Evolutionary conservation across 2,113 vertebrate species (phyloP).

Genomic region (Daubentonia madagascariensis): DNA sequence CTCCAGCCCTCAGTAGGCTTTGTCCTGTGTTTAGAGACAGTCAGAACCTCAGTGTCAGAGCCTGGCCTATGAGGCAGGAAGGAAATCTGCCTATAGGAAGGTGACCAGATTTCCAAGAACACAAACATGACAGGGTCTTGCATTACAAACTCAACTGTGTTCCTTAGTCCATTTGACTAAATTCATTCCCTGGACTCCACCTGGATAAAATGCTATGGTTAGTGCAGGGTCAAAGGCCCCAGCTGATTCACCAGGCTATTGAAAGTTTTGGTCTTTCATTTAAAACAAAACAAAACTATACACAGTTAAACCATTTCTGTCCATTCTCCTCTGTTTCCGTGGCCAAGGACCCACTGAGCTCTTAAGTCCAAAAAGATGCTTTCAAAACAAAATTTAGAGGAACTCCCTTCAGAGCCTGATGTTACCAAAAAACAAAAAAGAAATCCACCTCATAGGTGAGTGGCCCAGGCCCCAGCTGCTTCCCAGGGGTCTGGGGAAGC

Average conservation of each 20-base stretch:
- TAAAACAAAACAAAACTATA: conserved; percentile 33
- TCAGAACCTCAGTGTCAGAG: not conserved
- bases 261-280: conserved; percentile 42
- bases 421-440: not conserved
- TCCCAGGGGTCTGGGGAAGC: not conserved
- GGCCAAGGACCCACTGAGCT: not conserved
- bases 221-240: conserved; percentile 12
- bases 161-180: not conserved
- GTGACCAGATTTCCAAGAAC: conserved; percentile 22
- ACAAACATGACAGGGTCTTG: not conserved
- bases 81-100: not conserved
- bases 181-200: not conserved
- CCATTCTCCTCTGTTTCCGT: not conserved
- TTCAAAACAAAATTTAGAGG: conserved; percentile 31
- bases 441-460: not conserved
- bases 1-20: not conserved
- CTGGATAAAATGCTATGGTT: not conserved
- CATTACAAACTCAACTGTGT: conserved; percentile 23
- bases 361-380: conserved; percentile 18
- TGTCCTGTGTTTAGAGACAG: not conserved
- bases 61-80: not conserved
- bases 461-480: not conserved
- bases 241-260: not conserved
- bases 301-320: not conserved
- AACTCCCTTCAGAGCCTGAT: not conserved